A percentile compares a stretch with the other conserved stretches of the same genome.
phyloP scores from a whole-genome alignment of 2,888 invertebrate species.

The Plebejus melissa region DNA sequence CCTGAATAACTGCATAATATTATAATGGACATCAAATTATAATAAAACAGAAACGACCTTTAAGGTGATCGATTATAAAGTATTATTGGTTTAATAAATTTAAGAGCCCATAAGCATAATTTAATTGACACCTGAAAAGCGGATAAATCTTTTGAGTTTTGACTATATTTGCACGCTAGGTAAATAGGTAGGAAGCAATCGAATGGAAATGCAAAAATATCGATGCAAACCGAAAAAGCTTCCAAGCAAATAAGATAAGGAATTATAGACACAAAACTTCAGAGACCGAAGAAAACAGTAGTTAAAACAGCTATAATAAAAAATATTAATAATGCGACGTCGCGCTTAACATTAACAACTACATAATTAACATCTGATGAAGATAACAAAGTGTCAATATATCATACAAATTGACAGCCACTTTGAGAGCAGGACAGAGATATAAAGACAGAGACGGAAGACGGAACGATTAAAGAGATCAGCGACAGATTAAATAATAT shows the following conservation, averaged over 20 bases:
- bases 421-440: slow-evolving; percentile 16
- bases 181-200: too few relatives aligned
- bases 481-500: slow-evolving; percentile 21
- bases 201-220: not conserved
- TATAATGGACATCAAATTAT: slow-evolving; percentile 11
- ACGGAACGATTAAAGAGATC: slow-evolving; percentile 20
- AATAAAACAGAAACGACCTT: not conserved
- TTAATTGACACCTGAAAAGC: not conserved
- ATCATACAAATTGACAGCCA: slow-evolving; percentile 27
- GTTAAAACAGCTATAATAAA: not conserved
- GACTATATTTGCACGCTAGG: too few relatives aligned
- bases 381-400: slow-evolving; percentile 23
- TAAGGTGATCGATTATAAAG: not conserved
- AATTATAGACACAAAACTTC: not conserved
- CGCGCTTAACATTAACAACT: slow-evolving; percentile 21
- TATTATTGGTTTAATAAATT: not conserved
- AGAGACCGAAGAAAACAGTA: not conserved
- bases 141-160: too few relatives aligned
- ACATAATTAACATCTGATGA: slow-evolving; percentile 24
- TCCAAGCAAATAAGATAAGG: not conserved
- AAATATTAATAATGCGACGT: slow-evolving; percentile 11
- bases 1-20: not conserved
- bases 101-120: not conserved
- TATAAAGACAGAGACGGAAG: not conserved
- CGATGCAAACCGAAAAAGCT: not conserved